Conservation (phyloP, 1,140 invertebrate genomes). For the Anadara kagoshimensis region DNA sequence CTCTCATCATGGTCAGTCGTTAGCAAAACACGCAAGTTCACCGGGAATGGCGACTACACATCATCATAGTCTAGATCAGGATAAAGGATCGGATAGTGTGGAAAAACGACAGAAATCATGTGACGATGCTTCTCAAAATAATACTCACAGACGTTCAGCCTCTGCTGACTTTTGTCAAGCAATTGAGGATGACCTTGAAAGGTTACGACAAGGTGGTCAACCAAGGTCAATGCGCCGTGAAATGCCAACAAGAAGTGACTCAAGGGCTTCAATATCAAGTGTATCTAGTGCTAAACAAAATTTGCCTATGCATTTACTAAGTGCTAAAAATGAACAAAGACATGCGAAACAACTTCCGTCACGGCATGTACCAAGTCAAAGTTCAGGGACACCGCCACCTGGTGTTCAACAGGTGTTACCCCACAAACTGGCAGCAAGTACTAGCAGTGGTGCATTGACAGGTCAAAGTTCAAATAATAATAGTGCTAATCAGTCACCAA, state of each 20-base stretch:
- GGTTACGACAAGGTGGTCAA: constrained; percentile 29
- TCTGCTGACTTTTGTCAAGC: constrained; percentile 60
- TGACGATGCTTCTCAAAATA: constrained; percentile 1
- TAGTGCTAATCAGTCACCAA: constrained; percentile 25
- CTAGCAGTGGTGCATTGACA: constrained; percentile 3
- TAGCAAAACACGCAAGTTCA: constrained; percentile 15
- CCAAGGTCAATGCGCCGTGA: constrained; percentile 28
- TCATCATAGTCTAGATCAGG: constrained; percentile 6
- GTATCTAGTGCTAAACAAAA: constrained; percentile 41
- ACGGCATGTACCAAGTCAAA: constrained; percentile 5
- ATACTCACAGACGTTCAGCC: constrained; percentile 57
- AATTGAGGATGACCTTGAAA: constrained; percentile 43
- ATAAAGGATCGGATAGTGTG: background rate
- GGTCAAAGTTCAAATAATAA: constrained; percentile 20
- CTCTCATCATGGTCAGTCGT: background rate
- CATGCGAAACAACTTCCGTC: constrained; percentile 50
- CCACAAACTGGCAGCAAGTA: constrained; percentile 28
- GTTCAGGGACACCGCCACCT: constrained; percentile 9
- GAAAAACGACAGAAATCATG: constrained; percentile 16
- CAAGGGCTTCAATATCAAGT: constrained; percentile 26
- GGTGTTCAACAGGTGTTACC: constrained; percentile 32
- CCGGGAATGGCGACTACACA: background rate
- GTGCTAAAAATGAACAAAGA: constrained; percentile 85
- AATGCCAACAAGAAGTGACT: constrained; percentile 4
- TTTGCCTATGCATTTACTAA: constrained; percentile 81